phyloP scores from a whole-genome alignment of 2,113 vertebrate genomes.

The Megaceryle maxima region DNA sequence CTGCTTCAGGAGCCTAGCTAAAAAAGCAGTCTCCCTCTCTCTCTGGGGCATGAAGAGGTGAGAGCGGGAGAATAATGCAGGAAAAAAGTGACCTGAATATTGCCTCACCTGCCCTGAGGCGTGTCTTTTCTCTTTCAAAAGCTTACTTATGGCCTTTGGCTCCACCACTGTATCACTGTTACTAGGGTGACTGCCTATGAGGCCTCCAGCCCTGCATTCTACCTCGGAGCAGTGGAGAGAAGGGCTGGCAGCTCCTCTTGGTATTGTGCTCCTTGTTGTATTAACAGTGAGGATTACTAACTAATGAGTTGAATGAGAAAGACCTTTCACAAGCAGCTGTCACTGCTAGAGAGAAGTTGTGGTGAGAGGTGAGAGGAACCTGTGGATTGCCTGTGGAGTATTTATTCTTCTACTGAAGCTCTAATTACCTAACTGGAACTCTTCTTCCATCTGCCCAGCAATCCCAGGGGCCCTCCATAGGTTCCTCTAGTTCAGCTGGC shows the following conservation, averaged over 20 bases:
- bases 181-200: fast-evolving
- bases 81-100: neutral
- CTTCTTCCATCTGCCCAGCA: constrained; percentile 21
- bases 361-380: constrained; percentile 39
- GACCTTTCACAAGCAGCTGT: constrained; percentile 38
- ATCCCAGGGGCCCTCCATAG: constrained; percentile 26
- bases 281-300: neutral
- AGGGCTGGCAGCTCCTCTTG: neutral
- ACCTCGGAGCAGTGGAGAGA: neutral
- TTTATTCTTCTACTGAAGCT: constrained; percentile 49
- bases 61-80: neutral
- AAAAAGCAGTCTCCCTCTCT: neutral
- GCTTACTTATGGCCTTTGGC: neutral
- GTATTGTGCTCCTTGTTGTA: neutral
- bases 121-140: neutral
- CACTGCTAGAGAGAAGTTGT: constrained; percentile 27
- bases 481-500: constrained; percentile 44
- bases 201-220: fast-evolving
- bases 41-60: neutral
- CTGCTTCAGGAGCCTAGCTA: neutral
- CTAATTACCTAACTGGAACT: constrained; percentile 54
- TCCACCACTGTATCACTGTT: fast-evolving
- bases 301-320: constrained; percentile 39
- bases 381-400: constrained; percentile 58
- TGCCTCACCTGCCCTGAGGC: neutral